Base-by-base conservation (phyloP, 2,888 invertebrate species). In the Sinohyriopsis cumingii region DNA sequence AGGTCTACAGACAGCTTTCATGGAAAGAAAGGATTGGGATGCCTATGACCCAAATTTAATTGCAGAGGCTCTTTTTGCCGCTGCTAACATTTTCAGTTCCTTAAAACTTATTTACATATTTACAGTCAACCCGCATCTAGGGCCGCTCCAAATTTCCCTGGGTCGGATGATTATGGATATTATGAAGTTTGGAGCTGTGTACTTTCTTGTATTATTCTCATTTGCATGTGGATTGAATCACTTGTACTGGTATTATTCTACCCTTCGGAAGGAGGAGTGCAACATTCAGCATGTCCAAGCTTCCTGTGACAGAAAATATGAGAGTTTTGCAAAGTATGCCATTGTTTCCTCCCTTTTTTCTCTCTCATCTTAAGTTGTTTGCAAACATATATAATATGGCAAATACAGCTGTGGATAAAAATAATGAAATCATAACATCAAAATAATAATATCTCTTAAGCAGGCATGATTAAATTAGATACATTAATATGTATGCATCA, bases 31-130 rank as follows among this genome's bases (percentile, higher is more conserved):
- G 90, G 93, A 96, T 82, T 99, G 99, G 98, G 97, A 98, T 91
- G 95, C 98, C 9, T 98, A 97, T 95, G 99, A 99, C 91, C 99
- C 99, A 24, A 98, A 98, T 94, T 93, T 99, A 82, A 95, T 98
- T 54, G 85, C 90, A 1, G 90, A 90, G 76, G 89, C 89, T 28
- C 93, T 99, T 67, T 99, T 99, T 91, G 98, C 99, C 22, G 97
- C 98, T 24, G 99, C 99, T 79, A 99, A 99, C 91, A 99, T 99
- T 91, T 96, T 90, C 92, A 96, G 96, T 89, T 96, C 96, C 5
- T 91, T 98, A 72, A 98, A 98, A 91, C 90, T 97, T 88, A 95
- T 97, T 25, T 96, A 97, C 89, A 92, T 97, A 84, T 97, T 97
- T 91, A 96, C 96, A 67, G 95, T 97, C 84, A 96, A 96, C 91